Conservation (phyloP, 2,797 vertebrate genomes). For the Microctenopoma stevenorrisi region DNA sequence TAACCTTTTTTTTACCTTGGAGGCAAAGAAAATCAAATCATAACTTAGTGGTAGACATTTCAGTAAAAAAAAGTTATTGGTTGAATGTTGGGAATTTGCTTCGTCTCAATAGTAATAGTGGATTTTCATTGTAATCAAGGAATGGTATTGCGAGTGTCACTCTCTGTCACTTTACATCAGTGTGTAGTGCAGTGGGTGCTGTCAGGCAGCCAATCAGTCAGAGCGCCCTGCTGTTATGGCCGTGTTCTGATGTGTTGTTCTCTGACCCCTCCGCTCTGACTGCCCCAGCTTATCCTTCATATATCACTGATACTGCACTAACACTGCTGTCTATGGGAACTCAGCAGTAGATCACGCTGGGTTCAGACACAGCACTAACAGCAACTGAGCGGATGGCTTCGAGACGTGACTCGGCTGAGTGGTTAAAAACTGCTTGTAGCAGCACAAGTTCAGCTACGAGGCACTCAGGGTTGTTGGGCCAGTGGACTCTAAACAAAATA, state of each 20-base stretch:
- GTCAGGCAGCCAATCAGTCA: slow-evolving; percentile 58
- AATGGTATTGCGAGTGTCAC: slow-evolving; percentile 15
- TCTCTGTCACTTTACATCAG: slow-evolving; percentile 44
- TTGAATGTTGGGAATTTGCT: background rate
- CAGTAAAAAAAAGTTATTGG: background rate
- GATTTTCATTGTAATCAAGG: slow-evolving; percentile 11
- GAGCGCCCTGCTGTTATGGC: slow-evolving; percentile 29
- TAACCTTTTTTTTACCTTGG: slow-evolving; percentile 1
- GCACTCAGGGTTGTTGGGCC: background rate
- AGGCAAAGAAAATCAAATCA: background rate
- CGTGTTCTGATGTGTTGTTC: slow-evolving; percentile 48
- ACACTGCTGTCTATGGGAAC: slow-evolving; percentile 40
- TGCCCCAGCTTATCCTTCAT: slow-evolving; percentile 49
- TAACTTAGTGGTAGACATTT: background rate
- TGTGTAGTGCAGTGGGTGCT: slow-evolving; percentile 23
- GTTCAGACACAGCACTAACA: slow-evolving; percentile 28
- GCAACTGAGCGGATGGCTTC: slow-evolving; percentile 42
- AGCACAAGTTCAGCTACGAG: slow-evolving; percentile 9
- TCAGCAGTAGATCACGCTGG: slow-evolving; percentile 44
- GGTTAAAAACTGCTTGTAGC: slow-evolving; percentile 18
- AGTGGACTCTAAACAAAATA: background rate
- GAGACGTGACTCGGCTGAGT: slow-evolving; percentile 34
- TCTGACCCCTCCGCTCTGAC: slow-evolving; percentile 46
- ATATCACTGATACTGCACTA: slow-evolving; percentile 59
- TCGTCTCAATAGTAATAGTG: background rate